These are phyloP conservation scores for Drosophila prolongata DNA, from an alignment of 2,888 invertebrate genomes.

Conservation along the genomic window DNA sequence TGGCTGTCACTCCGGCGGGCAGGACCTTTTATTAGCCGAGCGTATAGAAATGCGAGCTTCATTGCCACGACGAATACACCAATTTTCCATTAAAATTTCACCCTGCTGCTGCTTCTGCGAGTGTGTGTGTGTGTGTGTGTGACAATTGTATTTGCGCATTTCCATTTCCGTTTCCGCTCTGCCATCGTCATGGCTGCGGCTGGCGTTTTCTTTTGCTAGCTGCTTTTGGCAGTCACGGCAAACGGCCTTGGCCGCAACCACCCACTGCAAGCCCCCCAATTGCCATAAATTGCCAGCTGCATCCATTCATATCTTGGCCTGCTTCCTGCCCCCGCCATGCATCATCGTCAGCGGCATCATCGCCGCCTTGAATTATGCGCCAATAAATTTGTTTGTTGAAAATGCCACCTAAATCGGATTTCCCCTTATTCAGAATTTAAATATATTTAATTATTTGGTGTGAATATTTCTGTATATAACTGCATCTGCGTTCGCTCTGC, in stretches of 20 bases:
- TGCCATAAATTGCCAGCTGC: slow-evolving; percentile 62
- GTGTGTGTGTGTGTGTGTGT: slow-evolving; percentile 34
- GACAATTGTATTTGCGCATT: slow-evolving; percentile 66
- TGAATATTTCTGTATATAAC: neutral
- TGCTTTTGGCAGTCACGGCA: slow-evolving; percentile 50
- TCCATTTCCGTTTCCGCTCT: slow-evolving; percentile 59
- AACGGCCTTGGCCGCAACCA: slow-evolving; percentile 49
- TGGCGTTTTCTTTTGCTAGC: slow-evolving; percentile 35
- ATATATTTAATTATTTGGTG: slow-evolving; percentile 38
- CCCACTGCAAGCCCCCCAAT: neutral
- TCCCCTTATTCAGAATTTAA: slow-evolving; percentile 4
- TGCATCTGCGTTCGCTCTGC: neutral
- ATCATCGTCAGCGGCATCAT: slow-evolving; percentile 62
- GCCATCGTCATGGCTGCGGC: slow-evolving; percentile 34
- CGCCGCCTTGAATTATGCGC: slow-evolving; percentile 65
- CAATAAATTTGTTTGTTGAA: slow-evolving; percentile 62
- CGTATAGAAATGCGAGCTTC: slow-evolving; percentile 52
- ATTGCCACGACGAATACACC: slow-evolving; percentile 54
- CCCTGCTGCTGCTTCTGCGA: slow-evolving; percentile 13
- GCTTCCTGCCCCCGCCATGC: slow-evolving; percentile 36
- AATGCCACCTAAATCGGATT: slow-evolving; percentile 29
- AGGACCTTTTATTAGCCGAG: slow-evolving; percentile 52
- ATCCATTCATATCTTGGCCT: slow-evolving; percentile 53
- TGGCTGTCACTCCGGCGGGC: slow-evolving; percentile 30
- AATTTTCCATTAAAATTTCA: slow-evolving; percentile 67